Percentiles rank a stretch among this genome's conserved stretches.
These are phyloP conservation scores for Eilema caniola DNA, from an alignment of 2,888 invertebrate genomes.

Conservation along the genomic window DNA sequence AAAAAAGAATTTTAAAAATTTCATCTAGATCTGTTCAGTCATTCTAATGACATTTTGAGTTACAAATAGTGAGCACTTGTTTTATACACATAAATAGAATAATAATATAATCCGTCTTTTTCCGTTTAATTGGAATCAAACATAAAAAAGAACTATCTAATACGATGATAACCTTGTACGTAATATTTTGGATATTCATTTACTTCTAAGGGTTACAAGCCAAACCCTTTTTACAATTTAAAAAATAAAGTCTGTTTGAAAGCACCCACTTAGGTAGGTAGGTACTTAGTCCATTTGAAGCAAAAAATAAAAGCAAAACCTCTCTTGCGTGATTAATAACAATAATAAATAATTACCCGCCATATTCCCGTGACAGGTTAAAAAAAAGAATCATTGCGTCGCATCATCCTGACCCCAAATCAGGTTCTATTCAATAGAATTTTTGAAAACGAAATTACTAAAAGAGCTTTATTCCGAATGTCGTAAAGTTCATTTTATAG, in stretches of 20 bases:
- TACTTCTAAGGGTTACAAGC: too few relatives aligned
- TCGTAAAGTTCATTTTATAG: constrained; percentile 66
- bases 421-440: constrained; percentile 74
- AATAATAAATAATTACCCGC: constrained; percentile 41
- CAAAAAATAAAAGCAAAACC: constrained; percentile 38
- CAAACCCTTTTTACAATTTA: too few relatives aligned
- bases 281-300: constrained; percentile 28
- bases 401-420: constrained; percentile 74
- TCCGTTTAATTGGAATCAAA: constrained; percentile 16
- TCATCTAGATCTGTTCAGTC: too few relatives aligned
- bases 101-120: constrained; percentile 30
- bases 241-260: too few relatives aligned
- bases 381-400: constrained; percentile 69
- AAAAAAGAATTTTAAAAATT: too few relatives aligned
- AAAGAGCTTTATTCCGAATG: constrained; percentile 62
- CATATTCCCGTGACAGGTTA: constrained; percentile 65
- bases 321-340: constrained; percentile 71
- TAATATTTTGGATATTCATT: too few relatives aligned
- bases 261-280: too few relatives aligned
- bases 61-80: too few relatives aligned
- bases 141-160: too few relatives aligned
- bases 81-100: too few relatives aligned
- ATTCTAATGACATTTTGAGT: neutral
- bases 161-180: too few relatives aligned
- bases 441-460: constrained; percentile 59